Evolutionary conservation across 2,888 invertebrate species (phyloP).

Genomic region (Thymelicus acteon): DNA sequence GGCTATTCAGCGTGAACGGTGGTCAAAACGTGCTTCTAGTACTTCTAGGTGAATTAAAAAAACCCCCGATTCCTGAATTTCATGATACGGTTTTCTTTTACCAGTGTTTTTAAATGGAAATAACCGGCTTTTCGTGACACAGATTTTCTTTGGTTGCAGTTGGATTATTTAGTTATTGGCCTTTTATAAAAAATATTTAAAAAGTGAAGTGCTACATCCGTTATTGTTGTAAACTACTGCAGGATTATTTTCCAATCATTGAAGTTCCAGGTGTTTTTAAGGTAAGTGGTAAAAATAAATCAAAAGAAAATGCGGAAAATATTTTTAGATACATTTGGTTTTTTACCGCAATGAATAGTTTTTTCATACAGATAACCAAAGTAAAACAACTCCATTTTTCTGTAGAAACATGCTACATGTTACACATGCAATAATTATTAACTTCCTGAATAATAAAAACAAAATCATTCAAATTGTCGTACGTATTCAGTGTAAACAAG

Average conservation of each 20-base stretch:
- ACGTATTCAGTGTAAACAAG: conserved; percentile 43
- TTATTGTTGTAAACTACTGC: conserved; percentile 1
- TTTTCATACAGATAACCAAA: too few species aligned
- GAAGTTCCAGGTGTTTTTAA: conserved; percentile 13
- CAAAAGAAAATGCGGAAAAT: not conserved
- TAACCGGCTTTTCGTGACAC: conserved; percentile 56
- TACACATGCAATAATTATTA: too few species aligned
- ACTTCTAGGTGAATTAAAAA: conserved; percentile 64
- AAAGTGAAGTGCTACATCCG: conserved; percentile 49
- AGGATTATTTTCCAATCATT: not conserved
- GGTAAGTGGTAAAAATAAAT: conserved; percentile 25
- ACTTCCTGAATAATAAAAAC: not conserved
- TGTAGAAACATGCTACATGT: too few species aligned
- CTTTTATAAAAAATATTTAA: conserved; percentile 28
- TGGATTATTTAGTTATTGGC: conserved; percentile 35
- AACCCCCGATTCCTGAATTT: conserved; percentile 58
- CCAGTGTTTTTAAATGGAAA: conserved; percentile 48
- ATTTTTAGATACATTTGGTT: not conserved
- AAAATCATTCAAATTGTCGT: conserved; percentile 27
- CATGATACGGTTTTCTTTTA: conserved; percentile 44
- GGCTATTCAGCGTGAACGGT: conserved; percentile 74
- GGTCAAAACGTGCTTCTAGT: conserved; percentile 68
- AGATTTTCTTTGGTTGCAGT: conserved; percentile 47
- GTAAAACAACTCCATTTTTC: too few species aligned
- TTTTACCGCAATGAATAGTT: too few species aligned